Evolutionary conservation across 2,888 invertebrate genomes (phyloP), one percentile per base, ranked within the genome.

Genomic region (Diarsia rubi): DNA sequence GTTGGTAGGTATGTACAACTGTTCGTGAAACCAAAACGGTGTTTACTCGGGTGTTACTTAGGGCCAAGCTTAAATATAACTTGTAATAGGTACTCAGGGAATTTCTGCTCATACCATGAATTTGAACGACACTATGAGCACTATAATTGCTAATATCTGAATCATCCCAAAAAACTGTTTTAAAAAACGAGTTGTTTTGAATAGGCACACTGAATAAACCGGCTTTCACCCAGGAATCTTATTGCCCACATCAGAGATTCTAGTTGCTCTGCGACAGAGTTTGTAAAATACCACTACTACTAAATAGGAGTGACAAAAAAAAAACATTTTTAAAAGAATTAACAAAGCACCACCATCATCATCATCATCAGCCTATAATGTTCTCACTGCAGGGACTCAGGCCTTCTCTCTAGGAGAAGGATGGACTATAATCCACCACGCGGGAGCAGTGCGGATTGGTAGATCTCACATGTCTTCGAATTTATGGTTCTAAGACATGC

Each of bases 21-120:
- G 42, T 67, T 27, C 31, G 44, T 63, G 19, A 59, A 21, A 59
- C 59, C 14, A 45, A 54, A 31, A 62, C n/a, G n/a, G n/a, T 62
- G n/a, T 42, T 57, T 14, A n/a, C 14, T 42, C 14, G 14, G 3
- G 42, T 21, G 62, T 62, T 42, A 14, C 62, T 62, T 42, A 42
- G 42, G 6, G 14, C 19, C 72, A 24, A 16, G 44, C 14, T 44
- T 21, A 49, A 16, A 16, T 6, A 42, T 37, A 63, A 21, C 21
- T 62, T 47, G 14, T 12, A 65, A 8, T 49, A 9, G 19, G 60
- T 37, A 19, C 24, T 63, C 24, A 37, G 60, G 62, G n/a, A 62
- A 14, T n/a, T 62, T n/a, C 8, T 42, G 9, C 19, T 57, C 3
- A 27, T 19, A 0, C 2, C 42, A 42, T 0, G 8, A n/a, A 8